Conservation (phyloP, 2,113 vertebrate species). For the Oreotrochilus melanogaster region DNA sequence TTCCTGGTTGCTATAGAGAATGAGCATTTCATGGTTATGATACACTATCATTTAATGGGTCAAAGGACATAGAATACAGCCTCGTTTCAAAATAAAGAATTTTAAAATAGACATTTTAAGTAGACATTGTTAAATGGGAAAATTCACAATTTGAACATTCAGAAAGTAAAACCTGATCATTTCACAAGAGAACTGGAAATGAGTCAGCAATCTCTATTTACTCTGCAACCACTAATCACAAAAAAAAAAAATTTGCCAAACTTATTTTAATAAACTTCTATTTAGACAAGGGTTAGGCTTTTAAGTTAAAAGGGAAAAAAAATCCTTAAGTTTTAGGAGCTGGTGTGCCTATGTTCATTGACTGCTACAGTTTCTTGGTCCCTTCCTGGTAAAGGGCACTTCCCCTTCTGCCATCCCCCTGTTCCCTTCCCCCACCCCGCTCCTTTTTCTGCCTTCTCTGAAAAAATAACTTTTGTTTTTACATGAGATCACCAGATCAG, state of each 20-base stretch:
- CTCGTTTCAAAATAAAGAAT: neutral
- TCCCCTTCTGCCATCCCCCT: too few relatives aligned
- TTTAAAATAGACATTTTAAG: neutral
- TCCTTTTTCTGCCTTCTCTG: neutral
- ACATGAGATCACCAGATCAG: neutral
- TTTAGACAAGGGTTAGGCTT: neutral
- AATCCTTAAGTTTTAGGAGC: neutral
- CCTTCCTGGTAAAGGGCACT: neutral
- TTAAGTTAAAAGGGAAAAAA: neutral
- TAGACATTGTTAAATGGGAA: neutral
- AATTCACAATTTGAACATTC: neutral
- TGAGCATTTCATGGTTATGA: neutral
- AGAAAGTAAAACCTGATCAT: neutral
- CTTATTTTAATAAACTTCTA: neutral
- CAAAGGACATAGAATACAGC: neutral
- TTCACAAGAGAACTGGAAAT: neutral
- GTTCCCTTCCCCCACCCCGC: neutral
- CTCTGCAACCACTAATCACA: neutral
- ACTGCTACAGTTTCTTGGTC: neutral
- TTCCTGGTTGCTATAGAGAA: neutral
- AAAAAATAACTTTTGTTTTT: neutral
- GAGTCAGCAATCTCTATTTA: constrained; percentile 6
- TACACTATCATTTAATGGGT: neutral
- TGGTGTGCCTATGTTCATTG: neutral
- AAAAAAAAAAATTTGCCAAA: neutral